Base-by-base conservation (phyloP, 2,888 invertebrate species). In the Ectropis crepuscularia region DNA sequence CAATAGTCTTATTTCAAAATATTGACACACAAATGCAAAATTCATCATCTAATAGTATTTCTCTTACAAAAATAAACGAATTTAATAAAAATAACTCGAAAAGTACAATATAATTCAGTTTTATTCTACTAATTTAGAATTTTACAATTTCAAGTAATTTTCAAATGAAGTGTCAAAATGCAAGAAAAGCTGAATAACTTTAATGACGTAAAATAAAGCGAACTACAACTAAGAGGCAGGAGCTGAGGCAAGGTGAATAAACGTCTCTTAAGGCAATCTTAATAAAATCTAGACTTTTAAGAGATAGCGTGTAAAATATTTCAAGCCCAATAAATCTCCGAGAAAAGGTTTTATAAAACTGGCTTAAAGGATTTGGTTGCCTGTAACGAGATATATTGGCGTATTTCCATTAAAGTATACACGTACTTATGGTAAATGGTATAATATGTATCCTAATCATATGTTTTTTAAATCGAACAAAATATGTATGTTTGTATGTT, bases 211-310 rank as follows among this genome's bases (percentile, higher is more conserved):
- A 65, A 63, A 57, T 60, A 60, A 60, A 46, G 63, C 54, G 53
- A 50, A 65, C 62, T 63, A 37, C 16, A 65, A 63, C 64, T 59
- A 67, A 70, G 64, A 61, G 57, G 60, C 58, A 12, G 38, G 43
- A 54, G 43, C 65, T 28, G 53, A 55, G 63, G 58, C 53, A 59
- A 66, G 64, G 66, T 63, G 53, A 63, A 65, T 61, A 69, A 71
- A 69, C 68, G 57, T 54, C 54, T 59, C 57, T 45, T 61, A 43
- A 45, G 46, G 61, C 53, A 50, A 72, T 72, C 72, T 69, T 59
- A 72, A 70, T 70, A 65, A 72, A 68, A 72, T 72, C 68, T 72
- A 67, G 67, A 49, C 39, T 53, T 47, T 49, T 48, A 11, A 42
- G 49, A 68, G 68, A 72, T 68, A 63, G 46, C 59, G 53, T 58